A percentile compares a stretch with the other conserved stretches of the same genome.
Conservation (phyloP, 2,113 vertebrate genomes). For the Naja naja region DNA sequence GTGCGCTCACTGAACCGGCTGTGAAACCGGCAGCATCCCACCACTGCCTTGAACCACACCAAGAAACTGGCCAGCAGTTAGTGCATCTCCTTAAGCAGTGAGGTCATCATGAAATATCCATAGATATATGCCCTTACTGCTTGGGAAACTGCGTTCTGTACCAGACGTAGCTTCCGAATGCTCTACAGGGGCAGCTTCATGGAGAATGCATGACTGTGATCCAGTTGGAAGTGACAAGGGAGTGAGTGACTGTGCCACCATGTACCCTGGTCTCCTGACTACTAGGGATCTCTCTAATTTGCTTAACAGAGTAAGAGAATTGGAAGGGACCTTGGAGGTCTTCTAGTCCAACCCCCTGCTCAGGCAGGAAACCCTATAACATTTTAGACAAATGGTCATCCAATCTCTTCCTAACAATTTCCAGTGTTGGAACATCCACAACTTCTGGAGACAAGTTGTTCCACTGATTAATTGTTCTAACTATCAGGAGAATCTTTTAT, state of each 20-base stretch:
- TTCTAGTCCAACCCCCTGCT: too few species aligned
- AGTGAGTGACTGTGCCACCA: neutral
- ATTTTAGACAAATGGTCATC: neutral
- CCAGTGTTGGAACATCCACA: neutral
- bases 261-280: neutral
- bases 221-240: neutral
- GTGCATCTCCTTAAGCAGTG: neutral
- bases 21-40: too few species aligned
- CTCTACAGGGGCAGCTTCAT: neutral
- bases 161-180: neutral
- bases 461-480: neutral
- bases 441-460: neutral
- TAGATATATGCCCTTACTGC: neutral
- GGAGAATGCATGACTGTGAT: neutral
- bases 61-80: too few species aligned
- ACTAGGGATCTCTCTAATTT: neutral
- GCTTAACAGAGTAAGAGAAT: neutral
- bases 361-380: neutral
- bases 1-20: too few species aligned
- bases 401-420: neutral
- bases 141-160: neutral
- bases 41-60: too few species aligned
- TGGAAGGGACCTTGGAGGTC: neutral
- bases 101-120: neutral
- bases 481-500: neutral